phyloP scores from a whole-genome alignment of 2,113 vertebrate genomes.

The Procapra przewalskii region DNA sequence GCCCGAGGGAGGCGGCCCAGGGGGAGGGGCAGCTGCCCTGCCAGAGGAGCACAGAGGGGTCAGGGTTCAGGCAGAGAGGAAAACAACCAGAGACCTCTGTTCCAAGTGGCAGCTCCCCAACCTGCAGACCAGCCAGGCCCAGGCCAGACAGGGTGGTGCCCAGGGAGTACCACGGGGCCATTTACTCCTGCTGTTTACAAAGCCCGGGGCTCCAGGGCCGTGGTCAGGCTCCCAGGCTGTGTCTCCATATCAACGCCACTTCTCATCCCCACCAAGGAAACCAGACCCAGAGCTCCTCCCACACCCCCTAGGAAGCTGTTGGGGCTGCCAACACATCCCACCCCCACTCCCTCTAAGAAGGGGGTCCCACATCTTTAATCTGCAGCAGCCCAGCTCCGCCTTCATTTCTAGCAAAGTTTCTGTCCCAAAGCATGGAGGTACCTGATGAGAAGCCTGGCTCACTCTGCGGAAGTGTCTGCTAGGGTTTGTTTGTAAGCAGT shows the following conservation, averaged over 20 bases:
- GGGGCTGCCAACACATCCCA: background rate
- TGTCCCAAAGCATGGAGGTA: background rate
- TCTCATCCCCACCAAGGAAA: background rate
- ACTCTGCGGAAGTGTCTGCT: fast-evolving
- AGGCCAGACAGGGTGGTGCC: background rate
- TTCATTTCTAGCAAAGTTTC: background rate
- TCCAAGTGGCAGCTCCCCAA: background rate
- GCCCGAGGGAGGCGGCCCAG: background rate
- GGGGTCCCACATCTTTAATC: background rate
- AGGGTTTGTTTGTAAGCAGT: background rate
- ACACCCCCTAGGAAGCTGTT: background rate
- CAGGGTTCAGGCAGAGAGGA: background rate
- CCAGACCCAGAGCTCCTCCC: background rate
- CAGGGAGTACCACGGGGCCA: background rate
- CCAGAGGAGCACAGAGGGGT: background rate
- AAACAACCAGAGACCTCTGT: background rate
- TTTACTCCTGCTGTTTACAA: background rate
- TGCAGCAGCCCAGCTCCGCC: background rate
- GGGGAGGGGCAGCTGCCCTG: fast-evolving
- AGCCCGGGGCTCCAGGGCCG: background rate
- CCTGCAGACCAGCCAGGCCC: background rate
- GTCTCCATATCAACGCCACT: background rate
- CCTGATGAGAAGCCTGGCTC: background rate
- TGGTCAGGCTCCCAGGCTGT: background rate
- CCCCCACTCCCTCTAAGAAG: background rate